These are phyloP conservation scores for Saguinus midas DNA, from an alignment of 2,113 vertebrate species.

Conservation along the genomic window DNA sequence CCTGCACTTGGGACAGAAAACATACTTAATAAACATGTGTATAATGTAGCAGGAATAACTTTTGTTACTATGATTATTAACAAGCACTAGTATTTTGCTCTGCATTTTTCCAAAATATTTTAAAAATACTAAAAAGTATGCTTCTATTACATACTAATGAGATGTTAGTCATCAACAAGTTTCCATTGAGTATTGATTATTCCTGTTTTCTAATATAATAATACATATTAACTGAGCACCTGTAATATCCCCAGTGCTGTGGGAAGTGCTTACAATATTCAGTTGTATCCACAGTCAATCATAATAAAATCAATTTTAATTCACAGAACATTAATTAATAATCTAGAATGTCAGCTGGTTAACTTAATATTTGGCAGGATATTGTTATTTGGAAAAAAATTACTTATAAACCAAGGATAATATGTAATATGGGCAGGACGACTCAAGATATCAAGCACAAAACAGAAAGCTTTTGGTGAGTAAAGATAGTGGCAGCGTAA, in stretches of 20 bases:
- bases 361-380: background rate
- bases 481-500: background rate
- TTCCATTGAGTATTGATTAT: background rate
- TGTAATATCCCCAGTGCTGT: background rate
- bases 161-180: background rate
- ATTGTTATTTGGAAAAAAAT: slow-evolving; percentile 5
- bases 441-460: background rate
- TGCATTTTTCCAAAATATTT: background rate
- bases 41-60: background rate
- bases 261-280: background rate
- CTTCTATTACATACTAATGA: background rate
- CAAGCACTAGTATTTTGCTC: background rate
- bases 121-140: background rate
- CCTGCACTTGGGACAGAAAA: background rate
- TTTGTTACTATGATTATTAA: background rate
- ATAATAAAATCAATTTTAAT: background rate
- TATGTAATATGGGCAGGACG: background rate
- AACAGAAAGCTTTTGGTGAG: background rate
- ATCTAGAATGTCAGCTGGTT: background rate
- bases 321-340: background rate
- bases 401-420: background rate
- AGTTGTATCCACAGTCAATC: background rate
- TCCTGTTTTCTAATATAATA: background rate
- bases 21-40: background rate
- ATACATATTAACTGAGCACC: background rate